phyloP scores from a whole-genome alignment of 2,888 invertebrate species.

The Epinotia nisella region DNA sequence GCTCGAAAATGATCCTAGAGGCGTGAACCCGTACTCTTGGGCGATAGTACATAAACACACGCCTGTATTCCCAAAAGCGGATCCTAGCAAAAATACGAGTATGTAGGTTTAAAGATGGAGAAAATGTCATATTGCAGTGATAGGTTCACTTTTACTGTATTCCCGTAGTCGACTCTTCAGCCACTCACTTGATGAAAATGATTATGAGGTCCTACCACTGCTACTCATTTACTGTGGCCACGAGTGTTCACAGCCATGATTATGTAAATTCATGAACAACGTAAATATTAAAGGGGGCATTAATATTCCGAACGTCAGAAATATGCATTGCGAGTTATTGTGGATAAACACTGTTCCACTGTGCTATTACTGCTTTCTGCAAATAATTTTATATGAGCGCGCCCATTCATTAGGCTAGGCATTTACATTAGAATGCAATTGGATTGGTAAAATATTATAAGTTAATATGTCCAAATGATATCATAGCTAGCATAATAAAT shows the following conservation, averaged over 20 bases:
- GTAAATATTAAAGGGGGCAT: constrained; percentile 84
- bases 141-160: too few relatives aligned
- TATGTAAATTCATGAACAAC: constrained; percentile 82
- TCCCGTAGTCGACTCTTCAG: too few relatives aligned
- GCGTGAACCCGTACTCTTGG: too few relatives aligned
- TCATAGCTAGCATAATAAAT: too few relatives aligned
- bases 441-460: constrained; percentile 17
- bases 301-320: constrained; percentile 82
- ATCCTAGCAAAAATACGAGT: too few relatives aligned
- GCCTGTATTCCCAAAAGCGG: too few relatives aligned
- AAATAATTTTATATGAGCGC: constrained; percentile 20
- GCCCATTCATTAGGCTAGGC: constrained; percentile 19
- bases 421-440: constrained; percentile 29
- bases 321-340: constrained; percentile 75
- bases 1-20: too few relatives aligned
- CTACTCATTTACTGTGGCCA: constrained; percentile 47
- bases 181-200: not conserved
- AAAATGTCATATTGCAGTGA: too few relatives aligned
- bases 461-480: too few relatives aligned
- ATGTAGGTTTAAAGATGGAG: too few relatives aligned
- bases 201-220: constrained; percentile 8
- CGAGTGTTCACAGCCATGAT: constrained; percentile 78
- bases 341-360: constrained; percentile 59
- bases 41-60: too few relatives aligned
- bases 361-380: constrained; percentile 50